These are phyloP conservation scores for Agonopterix subpropinquella DNA, from an alignment of 2,888 invertebrate genomes.

Conservation along the genomic window DNA sequence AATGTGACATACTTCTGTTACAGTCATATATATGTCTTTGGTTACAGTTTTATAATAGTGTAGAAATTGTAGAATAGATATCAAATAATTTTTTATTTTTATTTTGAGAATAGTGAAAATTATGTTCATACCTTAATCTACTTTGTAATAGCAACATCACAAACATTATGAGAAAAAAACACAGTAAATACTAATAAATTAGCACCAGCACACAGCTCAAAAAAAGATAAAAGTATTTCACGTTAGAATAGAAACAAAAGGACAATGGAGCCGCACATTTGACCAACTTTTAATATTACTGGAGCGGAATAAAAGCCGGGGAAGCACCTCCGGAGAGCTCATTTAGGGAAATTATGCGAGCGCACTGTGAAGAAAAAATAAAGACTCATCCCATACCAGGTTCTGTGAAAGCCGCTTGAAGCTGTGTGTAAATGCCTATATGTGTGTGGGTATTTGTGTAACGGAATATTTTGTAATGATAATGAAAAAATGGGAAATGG, in stretches of 20 bases:
- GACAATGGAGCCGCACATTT: slow-evolving; percentile 51
- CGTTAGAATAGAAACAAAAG: slow-evolving; percentile 37
- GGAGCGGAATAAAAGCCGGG: slow-evolving; percentile 41
- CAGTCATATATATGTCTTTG: too few species aligned
- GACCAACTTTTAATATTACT: slow-evolving; percentile 51
- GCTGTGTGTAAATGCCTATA: background rate
- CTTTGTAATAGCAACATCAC: background rate
- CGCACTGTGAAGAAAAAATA: slow-evolving; percentile 36
- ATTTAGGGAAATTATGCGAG: slow-evolving; percentile 56
- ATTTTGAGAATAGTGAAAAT: too few species aligned
- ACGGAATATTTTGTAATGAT: too few species aligned
- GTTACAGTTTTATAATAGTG: too few species aligned
- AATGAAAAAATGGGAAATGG: too few species aligned
- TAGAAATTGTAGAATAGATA: too few species aligned
- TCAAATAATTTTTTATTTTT: too few species aligned
- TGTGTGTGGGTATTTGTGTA: too few species aligned
- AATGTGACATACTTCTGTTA: too few species aligned
- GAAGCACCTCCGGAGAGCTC: slow-evolving; percentile 37
- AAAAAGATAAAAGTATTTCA: slow-evolving; percentile 9
- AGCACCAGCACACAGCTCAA: slow-evolving; percentile 1
- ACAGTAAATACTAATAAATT: slow-evolving; percentile 1
- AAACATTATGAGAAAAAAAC: background rate
- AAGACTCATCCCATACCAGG: slow-evolving; percentile 1
- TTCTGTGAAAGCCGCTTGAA: too few species aligned
- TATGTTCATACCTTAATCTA: background rate